Evolutionary conservation across 1,140 invertebrate species (phyloP), one percentile per base, ranked within the genome.

Genomic region (Drosophila equinoxialis): DNA sequence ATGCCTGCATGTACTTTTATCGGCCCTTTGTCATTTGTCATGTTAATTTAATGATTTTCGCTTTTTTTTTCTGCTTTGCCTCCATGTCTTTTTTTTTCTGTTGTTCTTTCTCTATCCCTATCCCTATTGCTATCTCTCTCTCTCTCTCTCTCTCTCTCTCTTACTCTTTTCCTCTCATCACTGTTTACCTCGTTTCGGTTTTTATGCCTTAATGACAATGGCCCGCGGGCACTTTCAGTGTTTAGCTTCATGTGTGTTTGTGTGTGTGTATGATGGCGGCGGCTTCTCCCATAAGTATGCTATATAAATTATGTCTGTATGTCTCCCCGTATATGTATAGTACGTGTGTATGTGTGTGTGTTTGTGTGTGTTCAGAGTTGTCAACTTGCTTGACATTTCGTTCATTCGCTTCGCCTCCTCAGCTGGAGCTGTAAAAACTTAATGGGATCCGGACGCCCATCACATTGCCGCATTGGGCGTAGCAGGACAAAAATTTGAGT

Each of bases 21-120:
- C 77, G 71, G 69, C 42, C 61, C 73, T 79, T 71, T 84, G 81
- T 84, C 81, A 82, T 84, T 84, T 84, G 81, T 84, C 81, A 83
- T 84, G 81, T 82, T 84, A 84, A 84, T 84, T 84, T 84, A 82
- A 82, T 74, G 81, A 84, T 84, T 76, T 79, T 79, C 55, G 61
- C 45, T 54, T 68, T 63, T n/a, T n/a, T 65, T 48, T 17, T 20
- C 17, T 23, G 3, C 17, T 48, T 51, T 23, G 14, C 17, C n/a
- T 8, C 3, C 45, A 30, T 37, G 35, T 23, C 33, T 37, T 42
- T 76, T 17, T 58, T 59, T 39, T 65, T 20, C 6, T 30, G 5
- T 30, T 30, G 30, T 20, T 13, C 20, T 33, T 8, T 37, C 54
- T 20, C 33, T 57, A 17, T 17, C 14, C 62, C 3, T 60, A 4